Percentiles rank a stretch among this genome's conserved stretches.
phyloP scores from a whole-genome alignment of 2,113 vertebrate genomes.

The Fukomys damarensis region DNA sequence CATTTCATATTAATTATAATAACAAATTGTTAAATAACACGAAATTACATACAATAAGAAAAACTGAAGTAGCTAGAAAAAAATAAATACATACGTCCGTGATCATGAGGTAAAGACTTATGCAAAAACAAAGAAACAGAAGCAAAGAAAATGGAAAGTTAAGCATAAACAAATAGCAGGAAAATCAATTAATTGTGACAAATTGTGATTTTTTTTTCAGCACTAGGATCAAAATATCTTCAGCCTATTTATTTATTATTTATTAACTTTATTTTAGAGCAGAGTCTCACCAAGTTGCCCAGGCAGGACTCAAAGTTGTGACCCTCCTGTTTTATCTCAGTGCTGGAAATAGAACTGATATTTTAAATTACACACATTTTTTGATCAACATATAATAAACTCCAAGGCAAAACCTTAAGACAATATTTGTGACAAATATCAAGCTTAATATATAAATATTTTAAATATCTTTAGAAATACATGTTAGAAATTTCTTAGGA shows the following conservation, averaged over 20 bases:
- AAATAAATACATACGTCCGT: not conserved
- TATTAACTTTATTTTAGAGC: not conserved
- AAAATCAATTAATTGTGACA: conserved; percentile 4
- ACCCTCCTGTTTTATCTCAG: not conserved
- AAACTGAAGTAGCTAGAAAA: not conserved
- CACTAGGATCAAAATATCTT: not conserved
- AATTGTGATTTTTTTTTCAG: not conserved
- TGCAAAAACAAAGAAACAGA: not conserved
- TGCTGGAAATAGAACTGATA: not conserved
- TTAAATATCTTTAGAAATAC: not conserved
- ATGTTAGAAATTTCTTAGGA: not conserved
- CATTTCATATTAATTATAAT: conserved; percentile 19
- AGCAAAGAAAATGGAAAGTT: not conserved
- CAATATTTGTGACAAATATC: not conserved
- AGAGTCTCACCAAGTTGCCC: not conserved
- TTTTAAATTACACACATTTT: not conserved
- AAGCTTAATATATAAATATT: not conserved
- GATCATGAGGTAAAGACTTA: not conserved
- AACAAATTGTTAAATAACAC: conserved; percentile 14
- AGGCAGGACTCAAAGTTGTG: not conserved
- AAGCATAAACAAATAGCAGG: not conserved
- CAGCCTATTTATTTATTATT: too few relatives aligned
- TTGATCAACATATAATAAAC: not conserved
- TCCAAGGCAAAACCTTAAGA: not conserved
- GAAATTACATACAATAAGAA: not conserved